phyloP scores from a whole-genome alignment of 2,113 vertebrate genomes.

The Tor tambroides region DNA sequence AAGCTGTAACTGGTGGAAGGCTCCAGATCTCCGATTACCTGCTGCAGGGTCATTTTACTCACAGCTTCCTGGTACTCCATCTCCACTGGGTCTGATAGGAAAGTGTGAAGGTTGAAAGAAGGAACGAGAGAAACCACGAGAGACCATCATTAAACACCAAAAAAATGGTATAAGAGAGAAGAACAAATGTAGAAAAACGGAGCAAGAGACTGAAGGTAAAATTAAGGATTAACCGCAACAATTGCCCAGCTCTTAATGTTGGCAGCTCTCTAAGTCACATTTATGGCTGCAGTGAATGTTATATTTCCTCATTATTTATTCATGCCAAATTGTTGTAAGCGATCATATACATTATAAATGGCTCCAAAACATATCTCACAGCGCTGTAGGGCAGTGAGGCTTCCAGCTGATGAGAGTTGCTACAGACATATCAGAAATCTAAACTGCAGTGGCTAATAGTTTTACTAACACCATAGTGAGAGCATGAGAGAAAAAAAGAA shows the following conservation, averaged over 20 bases:
- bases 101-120: conserved; percentile 6
- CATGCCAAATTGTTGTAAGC: background rate
- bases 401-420: background rate
- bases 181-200: background rate
- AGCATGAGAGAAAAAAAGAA: background rate
- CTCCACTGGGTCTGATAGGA: conserved; percentile 83
- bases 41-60: conserved; percentile 93
- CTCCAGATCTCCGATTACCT: conserved; percentile 91
- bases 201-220: background rate
- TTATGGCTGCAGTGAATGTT: conserved; percentile 32
- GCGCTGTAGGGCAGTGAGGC: background rate
- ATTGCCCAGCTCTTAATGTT: background rate
- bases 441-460: conserved; percentile 70
- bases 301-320: conserved; percentile 37
- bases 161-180: background rate
- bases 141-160: background rate
- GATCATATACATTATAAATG: conserved; percentile 50
- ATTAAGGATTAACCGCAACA: background rate
- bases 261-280: background rate
- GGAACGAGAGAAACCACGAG: background rate
- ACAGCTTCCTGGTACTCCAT: conserved; percentile 98
- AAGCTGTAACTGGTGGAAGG: conserved; percentile 95
- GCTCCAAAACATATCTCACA: conserved; percentile 52
- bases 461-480: conserved; percentile 39
- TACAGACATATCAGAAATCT: conserved; percentile 46